Evolutionary conservation across 2,888 invertebrate species (phyloP).

Genomic region (Orgyia antiqua): DNA sequence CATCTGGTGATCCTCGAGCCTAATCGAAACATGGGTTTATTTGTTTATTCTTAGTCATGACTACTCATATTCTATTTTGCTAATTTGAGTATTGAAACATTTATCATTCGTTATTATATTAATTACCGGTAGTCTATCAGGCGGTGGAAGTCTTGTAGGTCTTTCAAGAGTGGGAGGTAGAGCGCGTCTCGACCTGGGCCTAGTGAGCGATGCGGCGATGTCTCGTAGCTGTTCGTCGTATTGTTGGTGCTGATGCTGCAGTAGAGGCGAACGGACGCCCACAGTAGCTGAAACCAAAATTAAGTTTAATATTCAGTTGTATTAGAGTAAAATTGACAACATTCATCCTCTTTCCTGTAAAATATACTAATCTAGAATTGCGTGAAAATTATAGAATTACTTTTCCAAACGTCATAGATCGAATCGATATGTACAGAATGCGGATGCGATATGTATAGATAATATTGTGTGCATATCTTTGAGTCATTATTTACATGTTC

Average conservation of each 20-base stretch:
- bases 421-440: too few relatives aligned
- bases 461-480: too few relatives aligned
- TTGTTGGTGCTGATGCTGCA: constrained; percentile 69
- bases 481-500: too few relatives aligned
- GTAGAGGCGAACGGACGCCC: constrained; percentile 57
- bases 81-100: too few relatives aligned
- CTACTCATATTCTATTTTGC: not conserved
- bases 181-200: constrained; percentile 79
- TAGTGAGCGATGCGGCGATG: constrained; percentile 89
- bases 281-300: constrained; percentile 29
- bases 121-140: constrained; percentile 61
- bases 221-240: constrained; percentile 87
- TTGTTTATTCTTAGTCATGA: constrained; percentile 2
- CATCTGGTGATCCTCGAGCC: constrained; percentile 89
- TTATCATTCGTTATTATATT: constrained; percentile 4
- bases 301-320: not conserved
- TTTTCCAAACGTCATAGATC: too few relatives aligned
- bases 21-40: too few relatives aligned
- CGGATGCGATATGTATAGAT: too few relatives aligned
- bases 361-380: too few relatives aligned
- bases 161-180: constrained; percentile 76
- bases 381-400: too few relatives aligned
- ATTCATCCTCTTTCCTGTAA: not conserved
- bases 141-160: constrained; percentile 71
- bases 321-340: not conserved